Conservation (phyloP, 2,797 vertebrate genomes). For the Scarus forsteni region DNA sequence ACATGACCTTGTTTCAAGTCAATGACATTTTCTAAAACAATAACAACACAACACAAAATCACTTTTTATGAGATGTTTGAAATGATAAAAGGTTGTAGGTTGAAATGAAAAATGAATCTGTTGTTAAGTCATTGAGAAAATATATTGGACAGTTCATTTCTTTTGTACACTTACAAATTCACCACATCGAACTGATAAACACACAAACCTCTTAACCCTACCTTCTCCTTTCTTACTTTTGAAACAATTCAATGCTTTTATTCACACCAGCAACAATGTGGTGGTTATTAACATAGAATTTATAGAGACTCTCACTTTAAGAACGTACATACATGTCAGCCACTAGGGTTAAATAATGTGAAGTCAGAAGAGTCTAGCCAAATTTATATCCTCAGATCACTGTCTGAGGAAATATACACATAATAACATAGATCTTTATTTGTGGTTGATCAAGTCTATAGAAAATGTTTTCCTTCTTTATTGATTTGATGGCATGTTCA, state of each 20-base stretch:
- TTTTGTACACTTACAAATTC: too few species aligned
- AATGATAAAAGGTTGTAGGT: neutral
- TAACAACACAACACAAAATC: neutral
- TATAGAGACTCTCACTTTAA: too few species aligned
- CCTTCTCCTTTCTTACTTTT: too few species aligned
- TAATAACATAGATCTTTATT: constrained; percentile 18
- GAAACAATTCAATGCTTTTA: too few species aligned
- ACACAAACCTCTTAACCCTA: too few species aligned
- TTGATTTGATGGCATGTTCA: constrained; percentile 54
- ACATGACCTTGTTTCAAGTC: neutral
- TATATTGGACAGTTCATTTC: too few species aligned
- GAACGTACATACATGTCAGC: too few species aligned
- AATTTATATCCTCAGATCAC: constrained; percentile 1
- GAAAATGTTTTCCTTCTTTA: constrained; percentile 45
- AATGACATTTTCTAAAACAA: neutral
- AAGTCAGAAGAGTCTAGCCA: neutral
- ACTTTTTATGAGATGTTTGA: neutral
- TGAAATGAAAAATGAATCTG: neutral
- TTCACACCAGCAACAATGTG: too few species aligned
- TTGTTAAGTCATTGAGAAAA: neutral
- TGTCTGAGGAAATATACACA: constrained; percentile 20
- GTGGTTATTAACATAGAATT: too few species aligned
- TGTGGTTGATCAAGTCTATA: constrained; percentile 52
- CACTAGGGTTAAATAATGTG: neutral
- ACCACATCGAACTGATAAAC: too few species aligned